Evolutionary conservation across 2,113 vertebrate species (phyloP).

Genomic region (Paralichthys olivaceus): DNA sequence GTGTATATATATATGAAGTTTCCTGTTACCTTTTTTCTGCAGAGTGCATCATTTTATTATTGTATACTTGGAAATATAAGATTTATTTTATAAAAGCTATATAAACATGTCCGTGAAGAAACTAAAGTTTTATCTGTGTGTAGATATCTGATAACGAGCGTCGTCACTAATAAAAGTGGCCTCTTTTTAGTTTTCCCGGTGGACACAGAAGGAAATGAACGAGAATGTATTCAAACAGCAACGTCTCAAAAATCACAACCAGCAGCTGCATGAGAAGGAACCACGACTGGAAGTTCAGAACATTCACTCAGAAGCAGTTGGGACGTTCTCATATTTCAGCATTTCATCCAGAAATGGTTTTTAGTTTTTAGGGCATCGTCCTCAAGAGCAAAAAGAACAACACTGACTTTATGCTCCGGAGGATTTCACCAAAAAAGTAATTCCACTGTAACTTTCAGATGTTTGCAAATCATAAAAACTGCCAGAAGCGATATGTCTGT

Average conservation of each 20-base stretch:
- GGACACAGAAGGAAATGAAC: conserved; percentile 1
- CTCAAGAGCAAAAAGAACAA: background rate
- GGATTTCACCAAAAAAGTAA: background rate
- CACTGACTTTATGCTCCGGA: background rate
- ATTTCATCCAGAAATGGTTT: background rate
- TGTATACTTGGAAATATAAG: conserved; percentile 77
- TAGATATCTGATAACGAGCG: conserved; percentile 29
- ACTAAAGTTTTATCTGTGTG: conserved; percentile 63
- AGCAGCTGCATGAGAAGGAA: conserved; percentile 47
- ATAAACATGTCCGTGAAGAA: conserved; percentile 56
- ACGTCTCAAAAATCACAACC: conserved; percentile 57
- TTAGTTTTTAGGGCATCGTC: conserved; percentile 3
- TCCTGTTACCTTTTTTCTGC: conserved; percentile 77
- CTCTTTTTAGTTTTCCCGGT: conserved; percentile 9
- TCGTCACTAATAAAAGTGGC: conserved; percentile 19
- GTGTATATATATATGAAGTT: conserved; percentile 78
- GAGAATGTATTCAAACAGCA: conserved; percentile 45
- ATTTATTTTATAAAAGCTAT: conserved; percentile 83
- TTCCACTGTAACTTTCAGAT: background rate
- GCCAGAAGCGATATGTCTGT: background rate
- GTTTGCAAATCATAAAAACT: background rate
- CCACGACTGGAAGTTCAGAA: background rate
- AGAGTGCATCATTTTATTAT: conserved; percentile 79
- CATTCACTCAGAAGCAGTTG: background rate
- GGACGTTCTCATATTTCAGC: conserved; percentile 11